Base-by-base conservation (phyloP, 2,113 vertebrate species). In the Catharus minimus region DNA sequence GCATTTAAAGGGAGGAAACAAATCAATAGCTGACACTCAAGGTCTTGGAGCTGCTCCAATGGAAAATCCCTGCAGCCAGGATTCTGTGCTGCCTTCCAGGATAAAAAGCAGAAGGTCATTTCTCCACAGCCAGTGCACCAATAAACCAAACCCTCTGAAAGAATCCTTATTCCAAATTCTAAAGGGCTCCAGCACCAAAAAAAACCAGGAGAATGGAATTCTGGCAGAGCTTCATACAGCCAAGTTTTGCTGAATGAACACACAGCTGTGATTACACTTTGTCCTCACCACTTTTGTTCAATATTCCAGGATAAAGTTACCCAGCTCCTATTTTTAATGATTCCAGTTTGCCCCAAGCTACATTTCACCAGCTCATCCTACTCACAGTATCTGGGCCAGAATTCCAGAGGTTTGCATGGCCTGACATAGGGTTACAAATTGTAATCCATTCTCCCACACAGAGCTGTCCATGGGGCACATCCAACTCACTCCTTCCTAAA, bases 211-310 rank as follows among this genome's bases (percentile, higher is more conserved):
- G 9, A 18, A 7, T 21, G 38, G 14, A 89, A 76, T 55, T 32
- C 22, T 5, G 26, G 60, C 26, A 73, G 60, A 39, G 30, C 1
- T 56, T 49, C 39, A 41, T 3, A 39, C 57, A 41, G 38, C 18
- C n/a, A 36, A 47, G 20, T 8, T 65, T 27, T 53, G 49, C 41
- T 27, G 52, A 13, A 57, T 39, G 23, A 55, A 38, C 18, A 46
- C 17, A 7, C 0, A 0, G 26, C 41, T 72, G 13, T 11, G 47
- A 23, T 32, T 9, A 33, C 8, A n/a, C 10, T 1, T 15, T 10
- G 15, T 12, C 44, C 44, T 60, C 49, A 13, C 39, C 39, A 22
- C 32, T 7, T 24, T 1, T 47, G 23, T 28, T 67, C 46, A 28
- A 3, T 4, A 1, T 44, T 49, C n/a, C 49, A 61, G 33, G 22